Evolutionary conservation across 1,140 invertebrate species (phyloP).

Genomic region (Pectinophora gossypiella): DNA sequence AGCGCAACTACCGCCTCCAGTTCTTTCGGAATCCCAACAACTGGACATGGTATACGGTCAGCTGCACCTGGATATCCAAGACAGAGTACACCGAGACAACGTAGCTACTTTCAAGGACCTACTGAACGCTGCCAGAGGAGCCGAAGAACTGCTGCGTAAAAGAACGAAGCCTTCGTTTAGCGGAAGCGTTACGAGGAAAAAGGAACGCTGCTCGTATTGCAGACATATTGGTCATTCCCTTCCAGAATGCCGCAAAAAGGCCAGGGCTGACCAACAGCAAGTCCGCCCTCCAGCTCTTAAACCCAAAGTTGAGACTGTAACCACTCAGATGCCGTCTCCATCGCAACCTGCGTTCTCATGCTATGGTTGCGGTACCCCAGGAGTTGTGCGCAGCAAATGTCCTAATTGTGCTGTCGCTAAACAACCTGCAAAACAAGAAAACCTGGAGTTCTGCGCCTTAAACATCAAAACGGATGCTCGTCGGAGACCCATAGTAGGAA

Average conservation of each 20-base stretch:
- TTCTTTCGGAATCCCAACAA: background rate
- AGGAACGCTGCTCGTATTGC: background rate
- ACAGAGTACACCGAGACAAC: background rate
- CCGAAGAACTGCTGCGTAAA: no score
- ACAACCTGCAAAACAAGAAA: no score
- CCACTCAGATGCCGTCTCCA: background rate
- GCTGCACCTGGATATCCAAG: background rate
- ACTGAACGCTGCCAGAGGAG: no score
- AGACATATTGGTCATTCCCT: background rate
- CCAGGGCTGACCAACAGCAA: background rate
- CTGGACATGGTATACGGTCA: background rate
- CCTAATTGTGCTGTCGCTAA: background rate
- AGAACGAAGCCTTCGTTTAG: background rate
- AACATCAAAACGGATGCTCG: no score
- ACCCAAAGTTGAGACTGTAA: no score
- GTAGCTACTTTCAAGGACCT: background rate
- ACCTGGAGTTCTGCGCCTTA: no score
- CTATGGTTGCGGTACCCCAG: constrained; percentile 1
- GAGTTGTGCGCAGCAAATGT: background rate
- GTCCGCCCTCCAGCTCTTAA: background rate
- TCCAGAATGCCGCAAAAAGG: background rate
- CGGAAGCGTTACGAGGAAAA: background rate
- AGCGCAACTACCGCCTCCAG: background rate
- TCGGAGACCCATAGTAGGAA: no score
- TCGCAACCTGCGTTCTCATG: background rate